Evolutionary conservation across 2,113 vertebrate genomes (phyloP).

Genomic region (Andinoacara biseriatus): DNA sequence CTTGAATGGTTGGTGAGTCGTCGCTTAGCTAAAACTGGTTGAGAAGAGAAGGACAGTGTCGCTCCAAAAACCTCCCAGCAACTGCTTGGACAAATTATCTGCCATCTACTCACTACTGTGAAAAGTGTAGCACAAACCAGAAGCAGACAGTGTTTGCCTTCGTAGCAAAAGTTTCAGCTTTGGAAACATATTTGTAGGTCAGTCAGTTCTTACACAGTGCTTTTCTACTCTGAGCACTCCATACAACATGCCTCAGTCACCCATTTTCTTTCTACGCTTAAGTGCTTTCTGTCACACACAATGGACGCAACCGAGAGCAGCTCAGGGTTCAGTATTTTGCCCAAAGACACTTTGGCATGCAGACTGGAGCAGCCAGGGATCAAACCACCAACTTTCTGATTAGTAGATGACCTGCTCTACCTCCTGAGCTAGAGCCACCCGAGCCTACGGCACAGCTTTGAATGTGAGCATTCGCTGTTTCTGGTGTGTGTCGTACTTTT

Average conservation of each 20-base stretch:
- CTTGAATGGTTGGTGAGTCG: background rate
- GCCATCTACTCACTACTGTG: background rate
- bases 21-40: background rate
- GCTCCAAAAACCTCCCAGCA: accelerated
- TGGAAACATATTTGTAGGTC: background rate
- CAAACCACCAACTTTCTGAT: too few relatives aligned
- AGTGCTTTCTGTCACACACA: too few relatives aligned
- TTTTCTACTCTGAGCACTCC: too few relatives aligned
- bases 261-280: too few relatives aligned
- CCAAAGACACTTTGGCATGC: too few relatives aligned
- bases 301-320: too few relatives aligned
- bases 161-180: background rate
- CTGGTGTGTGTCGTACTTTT: background rate
- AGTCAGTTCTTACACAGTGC: too few relatives aligned
- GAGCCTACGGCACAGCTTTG: background rate
- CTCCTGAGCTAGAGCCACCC: too few relatives aligned
- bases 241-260: too few relatives aligned
- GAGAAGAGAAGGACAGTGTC: background rate
- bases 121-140: background rate
- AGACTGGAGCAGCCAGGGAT: too few relatives aligned
- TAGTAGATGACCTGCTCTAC: too few relatives aligned
- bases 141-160: background rate
- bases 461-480: background rate
- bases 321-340: too few relatives aligned
- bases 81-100: background rate